Base-by-base conservation (phyloP, 2,888 invertebrate species). In the Cyclophora punctaria region DNA sequence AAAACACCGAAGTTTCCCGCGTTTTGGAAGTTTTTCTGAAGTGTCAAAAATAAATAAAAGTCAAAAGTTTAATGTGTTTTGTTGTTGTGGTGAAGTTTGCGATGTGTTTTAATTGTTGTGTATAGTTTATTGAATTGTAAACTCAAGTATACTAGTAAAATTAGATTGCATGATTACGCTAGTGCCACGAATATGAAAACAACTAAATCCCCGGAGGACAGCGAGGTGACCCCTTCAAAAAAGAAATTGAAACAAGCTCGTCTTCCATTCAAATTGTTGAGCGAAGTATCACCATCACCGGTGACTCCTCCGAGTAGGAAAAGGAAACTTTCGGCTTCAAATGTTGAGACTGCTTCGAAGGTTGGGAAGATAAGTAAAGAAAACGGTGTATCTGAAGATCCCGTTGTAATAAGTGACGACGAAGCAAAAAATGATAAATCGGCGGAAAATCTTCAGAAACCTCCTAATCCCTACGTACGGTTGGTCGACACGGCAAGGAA, bases 171-270 rank as follows among this genome's bases (percentile, higher is more conserved):
- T 20, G 20, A 20, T 2, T 20, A 20, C 20, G 20, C 20, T 54
- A 52, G 46, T 49, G 33, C 44, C 53, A 53, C 52, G 59, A 80
- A 61, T 49, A 87, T 86, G 87, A 86, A 86, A 74, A 77, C 81
- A 53, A 78, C 66, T 46, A 83, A 82, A 60, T 75, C 80, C 7
- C 77, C 81, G 6, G 79, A 77, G 51, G 75, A 69, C 57, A 69
- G 68, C 48, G 80, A 82, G 60, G 69, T 82, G 59, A 87, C 85
- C 44, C 87, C 88, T 41, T 83, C 86, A 6, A 86, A 84, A 69
- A 92, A 91, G 69, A 91, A 91, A 66, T 72, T 92, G 49, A 90
- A 89, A 58, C 92, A 92, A 73, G 91, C 91, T 57, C 86, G 91
- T 60, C 80, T 92, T 57, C 91, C 91, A 57, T 92, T 92, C 66